These are phyloP conservation scores for Apostichopus leukothele DNA, from an alignment of 53 echinoderm and acorn worm genomes.

Conservation along the genomic window DNA sequence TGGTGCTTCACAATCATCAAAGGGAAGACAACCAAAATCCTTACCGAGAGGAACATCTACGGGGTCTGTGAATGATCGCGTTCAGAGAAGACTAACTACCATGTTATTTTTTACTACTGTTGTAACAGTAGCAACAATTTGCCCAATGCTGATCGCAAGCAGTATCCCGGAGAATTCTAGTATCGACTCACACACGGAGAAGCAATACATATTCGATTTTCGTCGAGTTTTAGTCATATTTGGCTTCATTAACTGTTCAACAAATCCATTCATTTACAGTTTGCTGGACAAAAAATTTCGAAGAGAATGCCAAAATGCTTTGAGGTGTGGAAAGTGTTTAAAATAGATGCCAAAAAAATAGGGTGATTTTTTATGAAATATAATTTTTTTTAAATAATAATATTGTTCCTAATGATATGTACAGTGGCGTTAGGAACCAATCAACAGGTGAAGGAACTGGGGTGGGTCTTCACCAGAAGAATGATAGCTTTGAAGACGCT, in stretches of 20 bases:
- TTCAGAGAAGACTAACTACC: neutral
- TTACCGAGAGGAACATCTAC: too few relatives aligned
- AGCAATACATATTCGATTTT: neutral
- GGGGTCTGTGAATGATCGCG: neutral
- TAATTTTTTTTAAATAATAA: too few relatives aligned
- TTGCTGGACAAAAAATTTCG: conserved; percentile 29
- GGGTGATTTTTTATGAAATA: too few relatives aligned
- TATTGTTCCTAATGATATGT: too few relatives aligned
- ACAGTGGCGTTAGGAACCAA: too few relatives aligned
- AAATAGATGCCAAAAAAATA: neutral
- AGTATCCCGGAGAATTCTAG: neutral
- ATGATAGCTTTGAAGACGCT: too few relatives aligned
- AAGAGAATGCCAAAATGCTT: neutral
- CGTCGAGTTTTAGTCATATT: neutral
- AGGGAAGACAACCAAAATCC: too few relatives aligned
- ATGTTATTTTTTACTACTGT: conserved; percentile 14
- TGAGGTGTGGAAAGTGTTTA: neutral
- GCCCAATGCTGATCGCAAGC: neutral
- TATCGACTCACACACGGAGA: neutral
- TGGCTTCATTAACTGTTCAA: conserved; percentile 8
- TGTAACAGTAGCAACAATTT: neutral
- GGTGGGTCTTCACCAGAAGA: too few relatives aligned
- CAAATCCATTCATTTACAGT: conserved; percentile 22
- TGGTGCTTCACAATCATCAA: too few relatives aligned
- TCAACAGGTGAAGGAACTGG: too few relatives aligned